Evolutionary conservation across 2,888 invertebrate genomes (phyloP), one percentile per base, ranked within the genome.

Genomic region (Apodemia duryi): DNA sequence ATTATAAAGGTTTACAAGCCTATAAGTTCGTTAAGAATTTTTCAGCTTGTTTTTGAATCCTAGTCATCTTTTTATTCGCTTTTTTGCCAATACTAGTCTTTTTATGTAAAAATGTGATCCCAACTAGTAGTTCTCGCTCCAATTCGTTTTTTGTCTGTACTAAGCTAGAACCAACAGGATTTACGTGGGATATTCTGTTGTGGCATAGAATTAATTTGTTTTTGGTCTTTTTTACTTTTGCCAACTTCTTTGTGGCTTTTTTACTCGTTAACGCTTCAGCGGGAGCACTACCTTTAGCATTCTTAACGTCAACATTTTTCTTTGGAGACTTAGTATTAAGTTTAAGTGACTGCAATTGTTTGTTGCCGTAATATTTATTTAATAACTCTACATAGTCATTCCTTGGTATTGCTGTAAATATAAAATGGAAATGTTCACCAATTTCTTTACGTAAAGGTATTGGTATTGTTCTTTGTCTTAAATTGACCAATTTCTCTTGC

Each of bases 381-480:
- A 91, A 71, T 61, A 91, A 75, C 52, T 88, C 83, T 1, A 70
- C 72, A 71, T 92, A 92, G 71, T 92, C 91, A 63, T 82, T 72
- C 68, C 92, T 79, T 4, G 85, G 85, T 2, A 75, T 70, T 10
- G 92, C 74, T 0, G 93, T 86, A 71, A 94, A 94, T 72, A 94
- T 92, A 62, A 82, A 75, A 63, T 85, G 85, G 75, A 89, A 93
- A 73, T 93, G 93, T 63, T 85, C 76, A 46, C 89, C 90, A 46
- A 94, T 92, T 73, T 93, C 86, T 28, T 84, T 81, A 2, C 94
- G 90, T 38, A 93, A 35, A 9, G 85, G 76, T 0, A 73, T 65
- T 0, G 92, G 72, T 66, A 93, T 83, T 3, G 65, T 79, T 65
- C 83, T 83, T 21, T 79, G 75, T 57, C 78, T 78, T 5, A 72